Percentiles rank a stretch among this genome's conserved stretches.
phyloP scores from a whole-genome alignment of 2,888 invertebrate species.

The Ophraella communa region DNA sequence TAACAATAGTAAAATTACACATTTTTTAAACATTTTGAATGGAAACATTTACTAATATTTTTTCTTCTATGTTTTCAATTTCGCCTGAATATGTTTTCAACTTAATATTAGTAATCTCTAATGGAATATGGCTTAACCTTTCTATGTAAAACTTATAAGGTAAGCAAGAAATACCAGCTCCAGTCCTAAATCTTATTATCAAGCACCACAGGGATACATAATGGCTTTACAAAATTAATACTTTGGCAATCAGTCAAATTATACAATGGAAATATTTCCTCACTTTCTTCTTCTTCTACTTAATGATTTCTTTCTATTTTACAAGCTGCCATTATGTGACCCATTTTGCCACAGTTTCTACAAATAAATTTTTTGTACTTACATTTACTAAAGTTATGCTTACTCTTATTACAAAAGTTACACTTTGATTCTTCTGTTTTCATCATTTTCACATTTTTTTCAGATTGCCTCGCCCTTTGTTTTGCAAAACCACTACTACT shows the following conservation, averaged over 20 bases:
- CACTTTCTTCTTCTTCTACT: constrained; percentile 1
- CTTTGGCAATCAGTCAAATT: not conserved
- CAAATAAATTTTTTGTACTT: constrained; percentile 15
- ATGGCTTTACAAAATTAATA: constrained; percentile 5
- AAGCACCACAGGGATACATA: not conserved
- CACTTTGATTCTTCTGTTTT: not conserved
- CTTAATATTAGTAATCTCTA: not conserved
- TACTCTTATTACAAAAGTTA: constrained; percentile 6
- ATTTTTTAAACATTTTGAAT: too few relatives aligned
- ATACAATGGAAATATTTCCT: not conserved
- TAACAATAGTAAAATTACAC: not conserved
- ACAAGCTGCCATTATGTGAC: constrained; percentile 10
- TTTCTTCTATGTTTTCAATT: too few relatives aligned
- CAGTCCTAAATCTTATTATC: not conserved
- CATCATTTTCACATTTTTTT: not conserved
- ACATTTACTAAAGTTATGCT: constrained; percentile 5
- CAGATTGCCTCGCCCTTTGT: not conserved
- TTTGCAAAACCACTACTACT: not conserved
- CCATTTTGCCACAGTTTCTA: constrained; percentile 15
- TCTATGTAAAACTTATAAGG: not conserved
- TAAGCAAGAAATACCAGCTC: constrained; percentile 8
- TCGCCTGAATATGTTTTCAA: not conserved
- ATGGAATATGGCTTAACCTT: not conserved
- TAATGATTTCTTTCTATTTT: constrained; percentile 7
- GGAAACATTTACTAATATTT: too few relatives aligned